Percentiles rank a stretch among this genome's conserved stretches.
Evolutionary conservation across 2,888 invertebrate species (phyloP).

Genomic region (Eugnorisma glareosa): DNA sequence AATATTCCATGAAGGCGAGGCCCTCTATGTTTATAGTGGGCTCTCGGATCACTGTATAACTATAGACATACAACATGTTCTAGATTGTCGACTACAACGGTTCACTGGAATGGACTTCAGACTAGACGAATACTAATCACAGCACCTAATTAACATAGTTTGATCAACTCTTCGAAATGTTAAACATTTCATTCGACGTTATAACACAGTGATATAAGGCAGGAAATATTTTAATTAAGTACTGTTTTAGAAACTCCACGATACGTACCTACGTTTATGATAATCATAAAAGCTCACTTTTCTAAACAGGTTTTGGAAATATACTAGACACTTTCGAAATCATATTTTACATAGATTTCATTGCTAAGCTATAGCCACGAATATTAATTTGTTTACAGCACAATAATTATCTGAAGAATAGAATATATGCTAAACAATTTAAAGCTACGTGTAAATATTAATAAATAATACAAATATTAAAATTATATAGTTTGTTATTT

Average conservation of each 20-base stretch:
- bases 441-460: constrained; percentile 46
- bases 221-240: constrained; percentile 77
- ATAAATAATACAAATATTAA: constrained; percentile 48
- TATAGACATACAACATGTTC: constrained; percentile 32
- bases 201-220: constrained; percentile 82
- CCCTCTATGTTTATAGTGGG: constrained; percentile 8
- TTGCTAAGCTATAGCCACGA: constrained; percentile 48
- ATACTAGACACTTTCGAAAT: constrained; percentile 54
- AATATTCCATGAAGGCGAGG: constrained; percentile 15
- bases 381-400: constrained; percentile 49
- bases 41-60: constrained; percentile 32
- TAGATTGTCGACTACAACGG: constrained; percentile 43
- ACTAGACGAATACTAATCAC: constrained; percentile 85
- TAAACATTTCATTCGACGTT: constrained; percentile 83
- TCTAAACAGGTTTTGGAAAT: constrained; percentile 64
- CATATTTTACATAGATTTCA: constrained; percentile 48
- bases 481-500: constrained; percentile 41
- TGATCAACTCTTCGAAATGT: constrained; percentile 78
- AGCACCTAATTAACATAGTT: constrained; percentile 78
- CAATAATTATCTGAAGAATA: constrained; percentile 44
- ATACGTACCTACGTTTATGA: constrained; percentile 63
- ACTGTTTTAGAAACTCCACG: constrained; percentile 74
- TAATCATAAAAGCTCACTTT: constrained; percentile 70
- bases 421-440: constrained; percentile 53
- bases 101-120: constrained; percentile 81